Evolutionary conservation across 2,797 vertebrate species (phyloP), one percentile per base, ranked within the genome.

Genomic region (Tapera naevia): DNA sequence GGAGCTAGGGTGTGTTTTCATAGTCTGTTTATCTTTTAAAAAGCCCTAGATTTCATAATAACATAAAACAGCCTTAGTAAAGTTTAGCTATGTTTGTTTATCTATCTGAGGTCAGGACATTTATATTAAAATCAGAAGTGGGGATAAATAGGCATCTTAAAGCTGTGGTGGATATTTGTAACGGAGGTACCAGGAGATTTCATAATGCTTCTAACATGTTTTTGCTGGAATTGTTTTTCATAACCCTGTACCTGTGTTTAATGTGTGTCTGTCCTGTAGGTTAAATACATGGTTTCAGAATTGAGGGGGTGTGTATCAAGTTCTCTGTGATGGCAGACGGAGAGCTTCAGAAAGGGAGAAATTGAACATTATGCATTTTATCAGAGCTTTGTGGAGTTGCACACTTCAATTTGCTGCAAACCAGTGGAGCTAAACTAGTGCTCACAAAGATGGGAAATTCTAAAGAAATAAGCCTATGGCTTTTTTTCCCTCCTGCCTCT

Each of bases 341-440:
- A 80, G 86, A 87, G 70, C 60, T 91, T 85, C 33, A 46, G 83
- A 81, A 72, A 66, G 61, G 61, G 35, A 67, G 60, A 67, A 82
- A 69, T 9, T 60, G 92, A 80, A 89, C 62, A 65, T 65, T 89
- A 71, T 65, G 65, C 22, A 25, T 89, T 93, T 93, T 92, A 82
- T 57, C 92, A 80, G 51, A 87, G 84, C 71, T 92, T 85, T 85
- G 74, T 80, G 74, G 91, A 82, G 74, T 54, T 87, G 72, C 71
- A 78, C 48, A 14, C 50, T 89, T 95, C 90, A 86, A 85, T 92
- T 94, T 92, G 71, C 86, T 78, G 9, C 74, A 93, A 89, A 71
- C 75, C 81, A 88, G 18, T 80, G 89, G 79, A 93, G 91, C 80
- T 86, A 88, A 92, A 73, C 64, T 75, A 80, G n/a, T 46, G 53